Conservation (phyloP, 2,888 invertebrate genomes). For the Dioctria linearis region DNA sequence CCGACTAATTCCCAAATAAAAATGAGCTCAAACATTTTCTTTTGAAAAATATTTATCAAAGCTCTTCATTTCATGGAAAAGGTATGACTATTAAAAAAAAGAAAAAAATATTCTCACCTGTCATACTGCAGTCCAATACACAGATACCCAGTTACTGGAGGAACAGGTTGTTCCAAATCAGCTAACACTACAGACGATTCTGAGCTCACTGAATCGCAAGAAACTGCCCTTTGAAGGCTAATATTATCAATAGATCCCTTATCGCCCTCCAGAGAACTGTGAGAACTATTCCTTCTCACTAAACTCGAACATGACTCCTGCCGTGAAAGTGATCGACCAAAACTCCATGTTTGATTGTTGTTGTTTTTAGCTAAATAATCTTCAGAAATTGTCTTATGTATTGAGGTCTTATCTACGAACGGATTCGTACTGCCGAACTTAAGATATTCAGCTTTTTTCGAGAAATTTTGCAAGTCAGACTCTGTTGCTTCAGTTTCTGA, state of each 20-base stretch:
- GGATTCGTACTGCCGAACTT: conserved; percentile 61
- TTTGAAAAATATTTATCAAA: too few relatives aligned
- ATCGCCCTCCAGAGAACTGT: conserved; percentile 64
- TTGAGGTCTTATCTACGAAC: conserved; percentile 66
- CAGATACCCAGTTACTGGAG: conserved; percentile 81
- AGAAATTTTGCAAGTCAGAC: conserved; percentile 62
- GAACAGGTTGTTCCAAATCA: conserved; percentile 79
- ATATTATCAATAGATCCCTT: conserved; percentile 66
- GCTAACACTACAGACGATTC: conserved; percentile 82
- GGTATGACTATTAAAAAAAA: too few relatives aligned
- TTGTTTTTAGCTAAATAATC: conserved; percentile 64
- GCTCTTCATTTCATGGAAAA: too few relatives aligned
- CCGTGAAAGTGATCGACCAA: conserved; percentile 66
- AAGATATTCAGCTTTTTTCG: conserved; percentile 63
- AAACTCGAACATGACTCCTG: conserved; percentile 67
- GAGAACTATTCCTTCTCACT: conserved; percentile 68
- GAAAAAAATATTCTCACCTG: conserved; percentile 72
- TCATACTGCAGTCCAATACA: conserved; percentile 85
- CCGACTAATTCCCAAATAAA: too few relatives aligned
- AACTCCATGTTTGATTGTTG: conserved; percentile 64
- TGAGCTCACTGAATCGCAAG: conserved; percentile 86
- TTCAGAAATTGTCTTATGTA: conserved; percentile 71
- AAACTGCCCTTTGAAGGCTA: conserved; percentile 75
- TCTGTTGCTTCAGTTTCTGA: conserved; percentile 65
- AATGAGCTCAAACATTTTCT: too few relatives aligned